A percentile compares a stretch with the other conserved stretches of the same genome.
phyloP scores from a whole-genome alignment of 2,888 invertebrate species.

The Phlogophora meticulosa region DNA sequence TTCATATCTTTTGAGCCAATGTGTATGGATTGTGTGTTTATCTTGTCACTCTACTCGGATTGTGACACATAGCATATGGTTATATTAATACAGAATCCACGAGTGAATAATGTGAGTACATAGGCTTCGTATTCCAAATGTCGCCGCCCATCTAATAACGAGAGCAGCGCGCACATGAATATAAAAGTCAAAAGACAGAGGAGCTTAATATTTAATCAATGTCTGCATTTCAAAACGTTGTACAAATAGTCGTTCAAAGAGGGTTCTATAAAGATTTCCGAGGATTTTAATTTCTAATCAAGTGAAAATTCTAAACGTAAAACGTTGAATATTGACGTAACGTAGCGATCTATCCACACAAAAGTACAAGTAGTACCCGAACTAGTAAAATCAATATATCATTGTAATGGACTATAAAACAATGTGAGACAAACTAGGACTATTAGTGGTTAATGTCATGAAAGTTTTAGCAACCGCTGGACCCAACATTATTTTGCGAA shows the following conservation, averaged over 20 bases:
- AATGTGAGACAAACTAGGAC: slow-evolving; percentile 46
- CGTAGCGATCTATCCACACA: slow-evolving; percentile 34
- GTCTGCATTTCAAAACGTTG: slow-evolving; percentile 11
- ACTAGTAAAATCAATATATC: slow-evolving; percentile 52
- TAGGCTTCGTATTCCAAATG: slow-evolving; percentile 16
- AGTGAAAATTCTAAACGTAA: slow-evolving; percentile 23
- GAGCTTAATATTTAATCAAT: slow-evolving; percentile 3
- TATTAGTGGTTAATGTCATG: slow-evolving; percentile 58
- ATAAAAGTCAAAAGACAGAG: background rate
- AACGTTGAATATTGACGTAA: slow-evolving; percentile 40
- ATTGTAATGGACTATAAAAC: slow-evolving; percentile 59
- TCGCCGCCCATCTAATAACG: slow-evolving; percentile 13
- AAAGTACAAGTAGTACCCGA: slow-evolving; percentile 30
- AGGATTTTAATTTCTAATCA: slow-evolving; percentile 30
- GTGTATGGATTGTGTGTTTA: slow-evolving; percentile 34
- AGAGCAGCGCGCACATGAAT: slow-evolving; percentile 1
- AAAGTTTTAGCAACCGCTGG: slow-evolving; percentile 46
- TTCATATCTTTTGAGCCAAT: slow-evolving; percentile 41
- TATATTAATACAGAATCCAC: slow-evolving; percentile 36
- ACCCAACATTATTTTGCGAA: slow-evolving; percentile 24
- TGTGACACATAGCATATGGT: slow-evolving; percentile 41
- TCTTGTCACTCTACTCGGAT: slow-evolving; percentile 42
- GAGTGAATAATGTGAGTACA: slow-evolving; percentile 34
- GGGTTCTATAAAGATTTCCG: background rate
- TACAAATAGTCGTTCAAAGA: background rate